Evolutionary conservation across 2,888 invertebrate genomes (phyloP), one percentile per base, ranked within the genome.

Genomic region (Papilio demoleus): DNA sequence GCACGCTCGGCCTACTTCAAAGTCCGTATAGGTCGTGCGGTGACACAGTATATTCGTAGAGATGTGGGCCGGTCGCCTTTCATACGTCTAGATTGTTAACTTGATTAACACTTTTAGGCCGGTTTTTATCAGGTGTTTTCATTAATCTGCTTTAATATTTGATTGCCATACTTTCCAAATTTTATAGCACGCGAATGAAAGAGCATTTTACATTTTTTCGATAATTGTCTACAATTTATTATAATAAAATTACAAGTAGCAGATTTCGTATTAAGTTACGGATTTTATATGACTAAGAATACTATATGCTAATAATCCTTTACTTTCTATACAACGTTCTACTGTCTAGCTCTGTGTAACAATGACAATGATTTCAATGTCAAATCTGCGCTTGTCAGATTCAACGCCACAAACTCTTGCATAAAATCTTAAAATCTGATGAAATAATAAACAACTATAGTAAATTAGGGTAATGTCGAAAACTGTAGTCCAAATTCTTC

Each of bases 11-110:
- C 79, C 86, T 76, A 86, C 83, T 81, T 84, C 42, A 60, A 86
- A 79, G 84, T 87, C 86, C 85, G 86, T 87, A 82, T 86, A 81
- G 84, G 85, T 83, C 83, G 76, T 50, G 75, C 70, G 73, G 72
- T 74, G 75, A 77, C 75, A 77, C 72, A 72, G 72, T 72, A 75
- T 58, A 71, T 60, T 64, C 70, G 68, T 70, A 70, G 71, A 65
- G 69, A 82, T 81, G 81, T 83, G 77, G 79, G 79, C 76, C 81
- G 77, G 69, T 67, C 71, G 70, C 72, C 65, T 71, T 72, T 70
- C 73, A 71, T 70, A 72, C 72, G 73, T 73, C 73, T 70, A 71
- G 71, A 72, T 70, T 70, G 70, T 59, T 68, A 73, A 71, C 60
- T 71, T 66, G 66, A 64, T 66, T 68, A 70, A 68, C 50, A 69